These are phyloP conservation scores for Oryzias celebensis DNA, from an alignment of 2,113 vertebrate species.

Conservation along the genomic window DNA sequence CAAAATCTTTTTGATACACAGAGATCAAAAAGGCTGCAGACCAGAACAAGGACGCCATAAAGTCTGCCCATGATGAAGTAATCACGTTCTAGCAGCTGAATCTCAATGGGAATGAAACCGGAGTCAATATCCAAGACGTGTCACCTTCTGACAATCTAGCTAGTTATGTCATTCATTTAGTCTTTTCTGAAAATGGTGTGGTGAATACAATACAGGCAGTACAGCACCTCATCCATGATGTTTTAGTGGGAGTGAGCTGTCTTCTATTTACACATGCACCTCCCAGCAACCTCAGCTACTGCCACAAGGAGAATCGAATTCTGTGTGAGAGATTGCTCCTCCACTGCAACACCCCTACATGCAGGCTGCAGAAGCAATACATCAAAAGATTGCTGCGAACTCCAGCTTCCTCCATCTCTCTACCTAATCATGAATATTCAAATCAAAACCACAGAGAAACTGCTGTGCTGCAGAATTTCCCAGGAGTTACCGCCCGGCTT, in stretches of 20 bases:
- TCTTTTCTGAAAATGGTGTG: not conserved
- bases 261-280: not conserved
- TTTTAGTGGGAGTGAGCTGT: not conserved
- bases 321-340: not conserved
- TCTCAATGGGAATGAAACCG: not conserved
- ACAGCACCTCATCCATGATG: not conserved
- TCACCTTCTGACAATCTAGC: not conserved
- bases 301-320: not conserved
- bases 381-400: conserved; percentile 24
- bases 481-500: conserved; percentile 28
- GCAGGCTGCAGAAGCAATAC: conserved; percentile 34
- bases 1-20: not conserved
- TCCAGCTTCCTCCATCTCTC: not conserved
- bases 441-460: conserved; percentile 42
- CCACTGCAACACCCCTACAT: conserved; percentile 6
- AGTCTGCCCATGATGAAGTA: conserved; percentile 6
- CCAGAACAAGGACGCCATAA: conserved; percentile 6
- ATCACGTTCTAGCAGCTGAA: not conserved
- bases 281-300: conserved; percentile 3
- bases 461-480: conserved; percentile 36
- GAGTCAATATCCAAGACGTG: not conserved
- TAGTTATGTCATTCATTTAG: not conserved
- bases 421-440: conserved; percentile 58
- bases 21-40: not conserved
- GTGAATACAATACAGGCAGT: too few relatives aligned